These are phyloP conservation scores for Batillaria attramentaria DNA, from an alignment of 1,140 invertebrate species.

Conservation along the genomic window DNA sequence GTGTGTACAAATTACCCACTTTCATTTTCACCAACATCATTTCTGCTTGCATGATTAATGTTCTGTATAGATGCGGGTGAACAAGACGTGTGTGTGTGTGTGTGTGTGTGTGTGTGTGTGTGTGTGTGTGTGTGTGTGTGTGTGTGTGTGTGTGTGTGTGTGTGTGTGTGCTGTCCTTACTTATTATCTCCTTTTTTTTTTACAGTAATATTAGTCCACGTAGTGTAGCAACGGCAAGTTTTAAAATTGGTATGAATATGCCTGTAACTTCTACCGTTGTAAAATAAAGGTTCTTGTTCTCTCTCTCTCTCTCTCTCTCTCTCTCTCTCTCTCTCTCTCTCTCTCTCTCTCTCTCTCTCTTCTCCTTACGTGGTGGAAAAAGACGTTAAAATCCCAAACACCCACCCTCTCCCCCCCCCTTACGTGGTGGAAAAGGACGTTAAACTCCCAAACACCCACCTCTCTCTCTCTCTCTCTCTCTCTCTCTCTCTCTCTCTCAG, in stretches of 20 bases:
- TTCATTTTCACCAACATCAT: neutral
- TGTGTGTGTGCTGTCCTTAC: neutral
- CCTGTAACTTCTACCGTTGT: neutral
- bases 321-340: no score
- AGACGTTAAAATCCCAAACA: no score
- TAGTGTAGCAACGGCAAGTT: no score
- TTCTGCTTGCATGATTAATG: neutral
- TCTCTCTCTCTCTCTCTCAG: no score
- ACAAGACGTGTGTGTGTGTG: neutral
- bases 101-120: conserved; percentile 2
- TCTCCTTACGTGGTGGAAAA: no score
- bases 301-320: no score
- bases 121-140: conserved; percentile 2
- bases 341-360: no score
- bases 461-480: no score
- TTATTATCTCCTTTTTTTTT: neutral
- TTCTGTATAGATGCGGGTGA: neutral
- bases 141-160: neutral
- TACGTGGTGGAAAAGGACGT: no score
- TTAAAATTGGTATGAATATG: neutral
- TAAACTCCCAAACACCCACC: no score
- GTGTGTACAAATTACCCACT: neutral
- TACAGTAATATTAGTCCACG: no score
- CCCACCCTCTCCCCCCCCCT: no score
- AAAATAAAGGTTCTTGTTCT: neutral